Base-by-base conservation (phyloP, 1,140 invertebrate genomes). In the Pomacea maculata region DNA sequence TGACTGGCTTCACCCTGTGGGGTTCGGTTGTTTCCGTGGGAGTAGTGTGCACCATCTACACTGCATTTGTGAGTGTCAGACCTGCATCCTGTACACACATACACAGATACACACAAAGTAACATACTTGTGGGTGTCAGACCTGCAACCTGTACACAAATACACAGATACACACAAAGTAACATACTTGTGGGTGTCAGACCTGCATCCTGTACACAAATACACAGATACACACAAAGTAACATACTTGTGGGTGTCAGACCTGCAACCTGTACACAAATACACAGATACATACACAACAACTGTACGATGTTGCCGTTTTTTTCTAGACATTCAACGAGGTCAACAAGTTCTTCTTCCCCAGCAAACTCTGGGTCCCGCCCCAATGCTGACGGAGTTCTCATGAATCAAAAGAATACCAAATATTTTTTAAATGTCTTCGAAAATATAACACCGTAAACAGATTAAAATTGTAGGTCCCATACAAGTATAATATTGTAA, bases 21-120 rank as follows among this genome's bases (percentile, higher is more conserved):
- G 91, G 93, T 75, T 95, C 96, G 15, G 96, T 98, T 72, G 87
- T 97, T 70, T 93, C 94, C 11, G 95, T 98, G n/a, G 96, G 97
- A 83, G 89, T 95, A 0, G 95, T 96, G 1, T 97, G 96, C 88
- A 96, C 95, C 15, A 94, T 97, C 87, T 97, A 97, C 88, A 96
- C 96, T 0, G 94, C 95, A 10, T 93, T 97, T 86, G 96, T 96
- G 93, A 94, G 94, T 95, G 77, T 34, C 12, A 67, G 25, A 19
- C 65, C 65, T 25, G 17, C 17, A 67, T 2, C 17, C 6, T 67
- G 17, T 67, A 67, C 65, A 67, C 3, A 67, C 2, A 21, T 25
- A 7, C 65, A 21, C 17, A 67, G 25, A 67, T 67, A 4, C 17
- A 21, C 6, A 21, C 65, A 25, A 2, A 19, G 65, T 67, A 67